Percentiles rank a stretch among this genome's conserved stretches.
These are phyloP conservation scores for Sesia bembeciformis DNA, from an alignment of 2,888 invertebrate species.

Conservation along the genomic window DNA sequence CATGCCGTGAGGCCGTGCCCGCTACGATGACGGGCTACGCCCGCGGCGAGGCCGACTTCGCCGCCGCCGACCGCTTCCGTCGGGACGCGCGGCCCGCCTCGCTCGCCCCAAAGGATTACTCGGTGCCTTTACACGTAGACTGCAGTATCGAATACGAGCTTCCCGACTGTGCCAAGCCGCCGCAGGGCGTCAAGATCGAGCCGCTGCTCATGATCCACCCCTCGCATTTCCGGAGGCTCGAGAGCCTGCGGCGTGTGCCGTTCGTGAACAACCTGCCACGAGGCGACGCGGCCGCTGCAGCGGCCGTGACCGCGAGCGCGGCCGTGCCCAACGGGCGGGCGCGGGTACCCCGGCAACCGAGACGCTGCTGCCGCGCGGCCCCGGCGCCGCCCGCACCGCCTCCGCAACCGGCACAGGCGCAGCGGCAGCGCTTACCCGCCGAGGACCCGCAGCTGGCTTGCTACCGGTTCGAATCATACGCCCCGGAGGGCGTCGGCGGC, in stretches of 20 bases:
- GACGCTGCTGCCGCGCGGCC: conserved; percentile 28
- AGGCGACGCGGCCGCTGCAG: conserved; percentile 56
- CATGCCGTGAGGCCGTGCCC: conserved; percentile 68
- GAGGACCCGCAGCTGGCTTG: conserved; percentile 23
- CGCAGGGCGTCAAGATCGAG: conserved; percentile 86
- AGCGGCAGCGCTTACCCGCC: conserved; percentile 19
- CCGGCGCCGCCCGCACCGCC: conserved; percentile 21
- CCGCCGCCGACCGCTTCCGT: conserved; percentile 62
- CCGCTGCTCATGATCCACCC: conserved; percentile 93
- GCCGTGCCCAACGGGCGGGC: conserved; percentile 21
- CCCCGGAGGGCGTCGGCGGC: conserved; percentile 27
- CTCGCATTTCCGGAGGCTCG: conserved; percentile 90
- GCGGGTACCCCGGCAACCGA: conserved; percentile 18
- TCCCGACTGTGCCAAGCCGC: conserved; percentile 91
- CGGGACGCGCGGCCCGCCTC: conserved; percentile 63
- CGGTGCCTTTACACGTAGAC: conserved; percentile 90
- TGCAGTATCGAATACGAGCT: conserved; percentile 94
- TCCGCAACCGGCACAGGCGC: conserved; percentile 31
- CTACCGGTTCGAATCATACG: conserved; percentile 40
- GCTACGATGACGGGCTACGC: conserved; percentile 69
- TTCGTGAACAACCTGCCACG: conserved; percentile 89
- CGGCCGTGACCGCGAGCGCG: conserved; percentile 24
- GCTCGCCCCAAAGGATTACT: conserved; percentile 84
- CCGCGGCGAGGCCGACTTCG: conserved; percentile 65
- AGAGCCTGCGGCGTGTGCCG: conserved; percentile 86